Conservation (phyloP, 92 coral and sea anemone species). For the Micromussa lordhowensis region DNA sequence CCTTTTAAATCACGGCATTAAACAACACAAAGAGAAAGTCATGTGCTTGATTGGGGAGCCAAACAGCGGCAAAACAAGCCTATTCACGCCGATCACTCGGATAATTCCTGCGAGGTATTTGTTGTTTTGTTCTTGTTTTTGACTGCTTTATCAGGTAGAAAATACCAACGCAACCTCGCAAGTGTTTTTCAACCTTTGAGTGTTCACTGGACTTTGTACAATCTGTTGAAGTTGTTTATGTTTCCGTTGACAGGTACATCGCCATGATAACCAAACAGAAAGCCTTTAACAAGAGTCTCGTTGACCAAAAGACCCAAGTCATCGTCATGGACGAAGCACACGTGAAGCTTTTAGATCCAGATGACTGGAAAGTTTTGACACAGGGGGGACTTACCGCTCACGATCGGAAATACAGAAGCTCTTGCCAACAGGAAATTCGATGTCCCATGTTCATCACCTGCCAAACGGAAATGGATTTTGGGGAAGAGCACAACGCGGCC, state of each 20-base stretch:
- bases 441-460: too few species aligned
- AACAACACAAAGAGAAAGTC: constrained; percentile 29
- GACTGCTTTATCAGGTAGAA: too few species aligned
- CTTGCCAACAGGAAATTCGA: too few species aligned
- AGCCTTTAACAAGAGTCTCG: not conserved
- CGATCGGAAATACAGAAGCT: too few species aligned
- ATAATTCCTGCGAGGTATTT: not conserved
- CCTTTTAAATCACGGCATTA: constrained; percentile 2
- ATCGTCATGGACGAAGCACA: not conserved
- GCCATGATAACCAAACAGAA: too few species aligned
- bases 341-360: not conserved
- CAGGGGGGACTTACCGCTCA: too few species aligned
- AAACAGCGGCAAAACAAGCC: constrained; percentile 34
- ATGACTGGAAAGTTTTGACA: constrained; percentile 9
- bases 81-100: constrained; percentile 16
- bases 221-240: not conserved
- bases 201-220: too few species aligned
- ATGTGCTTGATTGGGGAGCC: constrained; percentile 41
- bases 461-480: too few species aligned
- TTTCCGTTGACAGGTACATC: constrained; percentile 22
- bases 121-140: not conserved
- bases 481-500: too few species aligned
- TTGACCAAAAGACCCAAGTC: constrained; percentile 1
- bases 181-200: too few species aligned
- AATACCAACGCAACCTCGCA: too few species aligned